Evolutionary conservation across 2,888 invertebrate genomes (phyloP), one percentile per base, ranked within the genome.

Genomic region (Agonopterix arenella): DNA sequence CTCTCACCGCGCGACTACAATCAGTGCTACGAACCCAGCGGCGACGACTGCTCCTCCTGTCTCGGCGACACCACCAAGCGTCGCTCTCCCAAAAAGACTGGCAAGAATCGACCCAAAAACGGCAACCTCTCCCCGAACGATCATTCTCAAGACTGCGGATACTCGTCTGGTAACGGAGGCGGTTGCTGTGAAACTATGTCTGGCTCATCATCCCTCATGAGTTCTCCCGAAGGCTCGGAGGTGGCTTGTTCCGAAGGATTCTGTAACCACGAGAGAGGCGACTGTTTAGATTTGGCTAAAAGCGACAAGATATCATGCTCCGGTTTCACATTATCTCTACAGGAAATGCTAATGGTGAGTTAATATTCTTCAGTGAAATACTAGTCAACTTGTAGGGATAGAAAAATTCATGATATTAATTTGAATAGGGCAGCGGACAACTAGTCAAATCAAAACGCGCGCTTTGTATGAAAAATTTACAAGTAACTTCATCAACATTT

Each of bases 141-240:
- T 68, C 92, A 92, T 70, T 93, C 93, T 43, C 93, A 94, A 74
- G 97, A 97, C 83, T 96, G 95, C 67, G 97, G 97, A 42, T 97
- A 97, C 76, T 96, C 95, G 13, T 97, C 97, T 9, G 97, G 96
- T 55, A 93, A 93, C 60, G 94, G 94, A 68, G 93, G 93, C 51
- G 93, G 93, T 46, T 92, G 91, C 73, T 92, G 92, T 66, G 92
- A 92, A 60, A 92, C 92, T 38, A 90, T 92, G 52, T 92, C 92
- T 7, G 90, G 92, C 43, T 93, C 93, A 47, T 95, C 95, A 16
- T 96, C 96, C 60, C 90, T 94, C 53, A 93, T 94, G 61, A 96
- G 95, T 73, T 96, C 96, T 3, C 95, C 96, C 0, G 97, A 97
- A 70, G 96, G 97, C 36, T 97, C 97, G 0, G 97, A 97, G 72